Base-by-base conservation (phyloP, 2,888 invertebrate species). In the Polyploca ridens region DNA sequence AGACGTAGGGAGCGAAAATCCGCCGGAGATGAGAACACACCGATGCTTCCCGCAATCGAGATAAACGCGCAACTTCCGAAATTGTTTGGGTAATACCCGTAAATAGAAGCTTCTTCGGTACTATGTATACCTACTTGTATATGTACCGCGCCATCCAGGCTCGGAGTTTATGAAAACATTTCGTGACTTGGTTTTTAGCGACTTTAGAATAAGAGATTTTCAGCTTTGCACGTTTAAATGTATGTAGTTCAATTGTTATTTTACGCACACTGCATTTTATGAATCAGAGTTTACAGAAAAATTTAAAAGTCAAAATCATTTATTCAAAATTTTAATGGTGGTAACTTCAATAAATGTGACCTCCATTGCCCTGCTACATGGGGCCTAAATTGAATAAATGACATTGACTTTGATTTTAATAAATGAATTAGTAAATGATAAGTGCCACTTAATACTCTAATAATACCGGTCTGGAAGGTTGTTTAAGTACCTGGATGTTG, bases 31-130 rank as follows among this genome's bases (percentile, higher is more conserved):
- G 74, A 66, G 69, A 63, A 73, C 63, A 64, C 61, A 46, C 63
- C 65, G 54, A 62, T 59, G 62, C 70, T 68, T 70, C 69, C 63
- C 63, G 58, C 68, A 70, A 64, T 66, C 70, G 69, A 69, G 76
- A 77, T 79, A 75, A 70, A 63, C 63, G 62, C 66, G 62, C 66
- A 62, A 73, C 73, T 77, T 76, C 77, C 79, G 71, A 74, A 73
- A 68, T 66, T 66, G 70, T 71, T 73, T 66, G 70, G 63, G 63
- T 77, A 66, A 66, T 69, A 69, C 64, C 62, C 63, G 49, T 61
- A 19, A 61, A 64, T 54, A 54, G 54, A 54, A 19, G 49, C 49
- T 27, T 27, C 62, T 54, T 46, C 16, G 54, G 62, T 54, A 54
- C 14, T 13, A 41, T 13, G 13, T 13, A 13, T 54, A 19, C 14